Base-by-base conservation (phyloP, 2,113 vertebrate genomes). In the Xiphias gladius region DNA sequence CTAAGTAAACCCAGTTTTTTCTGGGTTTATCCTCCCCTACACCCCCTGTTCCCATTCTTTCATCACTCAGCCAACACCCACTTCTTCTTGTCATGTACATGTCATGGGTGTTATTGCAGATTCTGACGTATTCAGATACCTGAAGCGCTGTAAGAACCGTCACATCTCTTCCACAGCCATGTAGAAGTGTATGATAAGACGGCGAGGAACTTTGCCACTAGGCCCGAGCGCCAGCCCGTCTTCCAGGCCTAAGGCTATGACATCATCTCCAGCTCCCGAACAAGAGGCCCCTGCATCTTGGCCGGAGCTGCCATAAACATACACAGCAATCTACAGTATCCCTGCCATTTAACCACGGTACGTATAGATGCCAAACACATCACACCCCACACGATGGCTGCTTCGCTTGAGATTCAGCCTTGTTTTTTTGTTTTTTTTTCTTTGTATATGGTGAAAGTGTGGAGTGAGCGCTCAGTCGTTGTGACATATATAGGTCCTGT, bases 401-500 rank as follows among this genome's bases (percentile, higher is more conserved):
- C 82, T 82, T 78, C 28, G 37, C 85, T 86, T 75, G 43, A 73
- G 41, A 50, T 78, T 71, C 86, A 69, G 80, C 68, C 58, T 68
- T 28, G 8, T 48, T 46, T 72, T 67, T 68, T 72, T 52, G n/a
- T 48, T 35, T 54, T 64, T 19, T 19, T 8, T 7, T 46, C 24
- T 35, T 32, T 10, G 20, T 83, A 76, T 87, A 88, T 69, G 68
- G 85, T 77, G 70, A 73, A 91, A 65, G 76, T 90, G 83, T 68
- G 58, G 68, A 48, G 68, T 30, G 62, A 88, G 71, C 22, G 57
- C 66, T 88, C 83, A 89, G 28, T 86, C 2, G 24, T 48, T 58
- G 48, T 90, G 93, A 93, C 90, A 92, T 88, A 88, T 92, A 84
- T 92, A 88, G 83, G 90, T 90, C 89, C 80, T 41, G 63, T 85